Conservation (phyloP, 2,113 vertebrate genomes). For the Naja naja region DNA sequence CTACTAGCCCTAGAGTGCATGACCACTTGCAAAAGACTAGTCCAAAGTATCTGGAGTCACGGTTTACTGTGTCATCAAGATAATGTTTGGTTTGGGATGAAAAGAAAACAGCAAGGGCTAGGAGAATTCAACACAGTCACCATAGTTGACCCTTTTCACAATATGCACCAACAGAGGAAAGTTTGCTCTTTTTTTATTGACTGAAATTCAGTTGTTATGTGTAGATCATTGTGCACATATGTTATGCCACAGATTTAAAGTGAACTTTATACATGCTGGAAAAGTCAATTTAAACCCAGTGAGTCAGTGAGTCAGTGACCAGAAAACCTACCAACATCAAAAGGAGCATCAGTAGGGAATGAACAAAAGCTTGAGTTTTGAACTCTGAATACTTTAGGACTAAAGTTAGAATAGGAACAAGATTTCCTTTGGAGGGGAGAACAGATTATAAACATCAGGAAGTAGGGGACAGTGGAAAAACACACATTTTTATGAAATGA, state of each 20-base stretch:
- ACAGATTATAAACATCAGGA: background rate
- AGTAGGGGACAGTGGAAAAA: background rate
- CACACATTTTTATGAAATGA: background rate
- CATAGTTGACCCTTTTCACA: background rate
- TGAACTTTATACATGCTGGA: background rate
- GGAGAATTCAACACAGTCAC: background rate
- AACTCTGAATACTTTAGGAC: background rate
- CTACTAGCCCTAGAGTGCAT: background rate
- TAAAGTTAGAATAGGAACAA: background rate
- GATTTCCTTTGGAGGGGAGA: background rate
- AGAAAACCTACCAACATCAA: background rate
- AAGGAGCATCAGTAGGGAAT: background rate
- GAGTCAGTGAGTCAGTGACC: background rate
- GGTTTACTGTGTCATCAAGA: background rate
- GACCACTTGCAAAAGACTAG: background rate
- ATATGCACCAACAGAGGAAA: background rate
- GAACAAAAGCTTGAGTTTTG: background rate
- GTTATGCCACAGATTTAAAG: background rate
- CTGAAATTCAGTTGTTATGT: constrained; percentile 30
- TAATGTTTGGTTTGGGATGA: background rate
- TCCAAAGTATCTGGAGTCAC: background rate
- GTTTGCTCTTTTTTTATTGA: background rate
- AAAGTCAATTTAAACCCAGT: background rate
- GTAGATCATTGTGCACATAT: background rate
- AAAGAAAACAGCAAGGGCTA: background rate